Conservation (phyloP, 1,140 invertebrate genomes). For the Zaprionus ornatus region DNA sequence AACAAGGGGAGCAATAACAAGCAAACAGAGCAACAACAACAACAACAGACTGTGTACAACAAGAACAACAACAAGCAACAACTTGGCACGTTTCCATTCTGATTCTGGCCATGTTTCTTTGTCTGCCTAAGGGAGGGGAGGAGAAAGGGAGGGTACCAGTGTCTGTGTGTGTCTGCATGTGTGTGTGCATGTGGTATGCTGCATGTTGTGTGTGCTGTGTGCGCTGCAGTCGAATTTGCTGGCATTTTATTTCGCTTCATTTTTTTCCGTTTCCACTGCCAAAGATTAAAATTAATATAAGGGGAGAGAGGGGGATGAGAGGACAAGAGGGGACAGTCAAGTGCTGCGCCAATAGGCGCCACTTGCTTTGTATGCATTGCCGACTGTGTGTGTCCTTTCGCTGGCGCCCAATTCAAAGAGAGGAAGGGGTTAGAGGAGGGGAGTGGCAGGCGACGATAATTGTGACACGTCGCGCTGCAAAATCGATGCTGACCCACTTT, state of each 20-base stretch:
- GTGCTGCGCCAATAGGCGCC: background rate
- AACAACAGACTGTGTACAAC: background rate
- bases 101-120: conserved; percentile 45
- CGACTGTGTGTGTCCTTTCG: conserved; percentile 6
- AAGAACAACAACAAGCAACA: conserved; percentile 23
- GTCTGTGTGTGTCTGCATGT: background rate
- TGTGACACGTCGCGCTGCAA: conserved; percentile 73
- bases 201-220: conserved; percentile 9
- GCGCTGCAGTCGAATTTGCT: conserved; percentile 30
- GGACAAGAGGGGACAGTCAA: background rate
- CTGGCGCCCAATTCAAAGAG: background rate
- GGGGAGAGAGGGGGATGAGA: background rate
- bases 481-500: conserved; percentile 80
- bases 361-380: background rate
- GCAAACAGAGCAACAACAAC: conserved; percentile 6
- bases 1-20: conserved; percentile 10
- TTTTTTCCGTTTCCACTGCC: background rate
- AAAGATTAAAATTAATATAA: conserved; percentile 60
- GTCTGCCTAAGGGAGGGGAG: conserved; percentile 13
- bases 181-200: conserved; percentile 2
- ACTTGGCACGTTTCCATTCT: conserved; percentile 51
- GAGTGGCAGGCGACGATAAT: conserved; percentile 53
- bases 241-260: conserved; percentile 21
- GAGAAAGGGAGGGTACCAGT: background rate
- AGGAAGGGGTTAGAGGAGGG: background rate